Conservation (phyloP, 2,113 vertebrate genomes). For the Salvator merianae region DNA sequence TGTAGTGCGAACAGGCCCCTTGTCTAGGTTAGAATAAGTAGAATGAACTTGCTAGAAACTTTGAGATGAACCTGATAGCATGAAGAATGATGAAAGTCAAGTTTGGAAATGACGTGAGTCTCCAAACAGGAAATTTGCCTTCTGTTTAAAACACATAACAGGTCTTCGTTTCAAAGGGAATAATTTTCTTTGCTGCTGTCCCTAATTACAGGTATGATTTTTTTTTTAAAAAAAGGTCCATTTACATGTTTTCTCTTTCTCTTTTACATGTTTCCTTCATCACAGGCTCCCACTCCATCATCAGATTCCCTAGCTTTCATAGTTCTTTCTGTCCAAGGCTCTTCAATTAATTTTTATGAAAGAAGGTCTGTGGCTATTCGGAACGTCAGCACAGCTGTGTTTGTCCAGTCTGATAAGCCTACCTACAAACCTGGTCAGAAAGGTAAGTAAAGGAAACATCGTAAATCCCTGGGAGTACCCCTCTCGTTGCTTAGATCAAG, state of each 20-base stretch:
- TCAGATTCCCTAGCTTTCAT: conserved; percentile 50
- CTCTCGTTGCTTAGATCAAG: background rate
- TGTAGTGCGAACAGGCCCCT: too few relatives aligned
- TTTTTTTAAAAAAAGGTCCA: background rate
- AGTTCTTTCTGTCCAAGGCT: conserved; percentile 39
- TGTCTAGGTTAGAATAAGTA: too few relatives aligned
- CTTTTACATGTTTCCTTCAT: background rate
- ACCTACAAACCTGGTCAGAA: conserved; percentile 50
- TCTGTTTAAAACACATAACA: too few relatives aligned
- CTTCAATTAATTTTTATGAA: conserved; percentile 33
- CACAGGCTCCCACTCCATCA: conserved; percentile 34
- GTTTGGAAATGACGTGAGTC: too few relatives aligned
- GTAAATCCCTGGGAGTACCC: background rate
- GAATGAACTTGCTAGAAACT: too few relatives aligned
- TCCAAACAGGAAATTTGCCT: too few relatives aligned
- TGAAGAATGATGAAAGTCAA: too few relatives aligned
- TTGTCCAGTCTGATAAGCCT: conserved; percentile 44
- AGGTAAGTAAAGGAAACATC: conserved; percentile 31
- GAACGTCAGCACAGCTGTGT: conserved; percentile 25
- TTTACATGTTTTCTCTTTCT: background rate
- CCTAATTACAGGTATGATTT: too few relatives aligned
- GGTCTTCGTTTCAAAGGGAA: too few relatives aligned
- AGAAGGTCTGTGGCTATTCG: conserved; percentile 47
- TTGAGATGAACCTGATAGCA: too few relatives aligned
- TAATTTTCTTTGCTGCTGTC: too few relatives aligned